Conservation (phyloP, 2,888 invertebrate species). For the Hydrotaea diabolus region DNA sequence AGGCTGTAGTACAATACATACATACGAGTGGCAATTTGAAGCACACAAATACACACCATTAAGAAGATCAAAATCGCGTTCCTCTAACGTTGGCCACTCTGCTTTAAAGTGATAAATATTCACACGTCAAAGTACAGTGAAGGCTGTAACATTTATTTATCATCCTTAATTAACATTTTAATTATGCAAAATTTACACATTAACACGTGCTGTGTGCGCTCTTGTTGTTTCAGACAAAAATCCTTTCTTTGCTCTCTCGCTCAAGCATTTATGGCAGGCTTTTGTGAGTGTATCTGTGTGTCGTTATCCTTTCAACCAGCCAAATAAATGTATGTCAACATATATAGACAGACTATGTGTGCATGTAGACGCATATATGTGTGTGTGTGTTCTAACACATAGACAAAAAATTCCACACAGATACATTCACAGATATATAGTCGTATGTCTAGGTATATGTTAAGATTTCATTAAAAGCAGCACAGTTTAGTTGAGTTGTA, state of each 20-base stretch:
- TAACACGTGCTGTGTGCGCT: slow-evolving; percentile 21
- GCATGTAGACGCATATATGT: background rate
- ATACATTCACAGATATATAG: background rate
- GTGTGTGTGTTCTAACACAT: background rate
- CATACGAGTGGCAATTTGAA: no score
- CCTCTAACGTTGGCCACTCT: background rate
- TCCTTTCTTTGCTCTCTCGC: background rate
- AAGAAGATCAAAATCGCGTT: background rate
- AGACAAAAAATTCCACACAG: background rate
- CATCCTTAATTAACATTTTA: slow-evolving; percentile 44
- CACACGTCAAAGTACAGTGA: slow-evolving; percentile 1
- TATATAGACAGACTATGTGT: background rate
- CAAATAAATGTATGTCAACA: background rate
- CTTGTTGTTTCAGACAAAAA: slow-evolving; percentile 2
- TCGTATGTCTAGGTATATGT: background rate
- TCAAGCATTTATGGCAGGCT: background rate
- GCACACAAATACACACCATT: no score
- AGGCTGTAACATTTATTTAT: slow-evolving; percentile 24
- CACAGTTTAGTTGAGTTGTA: background rate
- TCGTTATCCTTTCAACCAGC: background rate
- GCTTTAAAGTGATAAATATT: background rate
- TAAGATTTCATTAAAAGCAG: slow-evolving; percentile 9
- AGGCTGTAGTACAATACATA: no score
- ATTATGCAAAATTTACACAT: slow-evolving; percentile 39
- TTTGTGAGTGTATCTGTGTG: background rate